These are phyloP conservation scores for Carposina sasakii DNA, from an alignment of 1,140 invertebrate species.

Conservation along the genomic window DNA sequence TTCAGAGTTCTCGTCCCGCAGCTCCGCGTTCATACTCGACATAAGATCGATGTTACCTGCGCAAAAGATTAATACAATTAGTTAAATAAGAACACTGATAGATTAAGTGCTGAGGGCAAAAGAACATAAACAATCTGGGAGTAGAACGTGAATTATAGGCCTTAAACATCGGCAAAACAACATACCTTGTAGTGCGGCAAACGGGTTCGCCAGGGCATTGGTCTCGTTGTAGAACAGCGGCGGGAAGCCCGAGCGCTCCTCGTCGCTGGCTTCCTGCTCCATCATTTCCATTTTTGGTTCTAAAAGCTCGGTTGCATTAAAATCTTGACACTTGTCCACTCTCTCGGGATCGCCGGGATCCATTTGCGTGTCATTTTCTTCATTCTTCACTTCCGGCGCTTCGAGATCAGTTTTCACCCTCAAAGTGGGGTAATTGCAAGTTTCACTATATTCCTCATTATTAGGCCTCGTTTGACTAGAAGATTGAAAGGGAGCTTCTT, in stretches of 20 bases:
- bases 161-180: not conserved
- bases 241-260: conserved; percentile 55
- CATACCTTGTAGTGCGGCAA: conserved; percentile 57
- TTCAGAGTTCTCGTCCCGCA: conserved; percentile 60
- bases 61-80: conserved; percentile 10
- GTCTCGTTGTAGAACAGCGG: conserved; percentile 60
- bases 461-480: conserved; percentile 72
- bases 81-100: not conserved
- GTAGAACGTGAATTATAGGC: too few relatives aligned
- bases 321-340: conserved; percentile 55
- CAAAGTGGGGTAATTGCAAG: conserved; percentile 58
- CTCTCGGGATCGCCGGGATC: conserved; percentile 58
- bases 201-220: conserved; percentile 60
- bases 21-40: conserved; percentile 53
- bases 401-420: conserved; percentile 72
- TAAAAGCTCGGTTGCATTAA: conserved; percentile 57
- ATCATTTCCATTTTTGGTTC: conserved; percentile 70
- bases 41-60: conserved; percentile 67
- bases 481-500: conserved; percentile 69
- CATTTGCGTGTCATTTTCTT: conserved; percentile 63
- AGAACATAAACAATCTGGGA: too few relatives aligned
- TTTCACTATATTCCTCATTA: conserved; percentile 69
- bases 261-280: conserved; percentile 65
- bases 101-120: too few relatives aligned
- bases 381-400: conserved; percentile 64